Evolutionary conservation across 2,113 vertebrate genomes (phyloP).

Genomic region (Tetrao urogallus): DNA sequence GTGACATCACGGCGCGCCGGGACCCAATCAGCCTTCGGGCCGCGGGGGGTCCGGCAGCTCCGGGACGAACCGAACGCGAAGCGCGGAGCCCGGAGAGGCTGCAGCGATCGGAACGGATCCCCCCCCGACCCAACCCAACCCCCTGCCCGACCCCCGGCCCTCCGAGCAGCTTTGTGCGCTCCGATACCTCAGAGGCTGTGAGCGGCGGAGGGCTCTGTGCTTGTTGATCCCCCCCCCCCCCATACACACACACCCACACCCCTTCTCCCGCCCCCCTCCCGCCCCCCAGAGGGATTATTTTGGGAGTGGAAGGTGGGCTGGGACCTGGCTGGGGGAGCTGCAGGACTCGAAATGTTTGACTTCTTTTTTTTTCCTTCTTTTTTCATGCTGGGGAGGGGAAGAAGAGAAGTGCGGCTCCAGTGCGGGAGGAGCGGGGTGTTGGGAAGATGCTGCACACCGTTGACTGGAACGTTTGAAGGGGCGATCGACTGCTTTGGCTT

Average conservation of each 20-base stretch:
- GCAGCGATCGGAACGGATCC: neutral
- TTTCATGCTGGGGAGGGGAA: constrained; percentile 3
- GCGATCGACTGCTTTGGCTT: neutral
- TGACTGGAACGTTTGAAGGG: constrained; percentile 33
- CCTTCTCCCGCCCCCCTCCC: neutral
- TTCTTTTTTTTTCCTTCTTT: neutral
- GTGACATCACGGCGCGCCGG: constrained; percentile 52
- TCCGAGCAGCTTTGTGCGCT: neutral
- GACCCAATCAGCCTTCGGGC: constrained; percentile 59
- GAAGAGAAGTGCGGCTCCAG: neutral
- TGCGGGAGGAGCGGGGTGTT: neutral
- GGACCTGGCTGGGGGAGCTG: neutral
- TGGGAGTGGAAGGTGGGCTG: neutral
- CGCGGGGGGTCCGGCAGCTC: constrained; percentile 34
- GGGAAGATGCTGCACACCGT: neutral
- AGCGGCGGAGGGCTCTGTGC: neutral
- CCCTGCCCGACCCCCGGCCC: neutral
- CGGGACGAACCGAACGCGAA: constrained; percentile 41
- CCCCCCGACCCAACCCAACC: neutral
- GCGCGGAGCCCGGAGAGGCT: constrained; percentile 36
- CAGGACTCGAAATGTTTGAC: constrained; percentile 12
- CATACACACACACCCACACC: neutral
- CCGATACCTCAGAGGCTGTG: neutral
- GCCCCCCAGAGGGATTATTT: neutral
- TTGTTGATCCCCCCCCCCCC: neutral